These are phyloP conservation scores for Nomada ferruginata DNA, from an alignment of 2,888 invertebrate genomes.

Conservation along the genomic window DNA sequence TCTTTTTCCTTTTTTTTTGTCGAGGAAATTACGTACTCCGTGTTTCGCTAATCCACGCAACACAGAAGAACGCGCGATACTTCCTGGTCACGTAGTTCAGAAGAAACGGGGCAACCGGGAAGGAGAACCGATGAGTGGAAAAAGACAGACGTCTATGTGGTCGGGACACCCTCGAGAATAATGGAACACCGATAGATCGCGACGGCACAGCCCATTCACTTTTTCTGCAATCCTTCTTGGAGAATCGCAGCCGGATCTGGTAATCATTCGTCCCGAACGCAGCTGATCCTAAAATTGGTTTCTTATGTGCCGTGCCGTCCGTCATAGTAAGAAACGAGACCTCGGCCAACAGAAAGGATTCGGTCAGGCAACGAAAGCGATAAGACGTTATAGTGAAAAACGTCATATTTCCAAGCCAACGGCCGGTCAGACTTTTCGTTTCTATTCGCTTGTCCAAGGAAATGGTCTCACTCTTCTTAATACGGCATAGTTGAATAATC, in stretches of 20 bases:
- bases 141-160: slow-evolving; percentile 43
- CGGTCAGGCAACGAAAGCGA: slow-evolving; percentile 34
- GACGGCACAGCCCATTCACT: slow-evolving; percentile 41
- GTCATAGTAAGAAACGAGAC: slow-evolving; percentile 56
- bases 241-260: slow-evolving; percentile 62
- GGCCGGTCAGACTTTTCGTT: slow-evolving; percentile 28
- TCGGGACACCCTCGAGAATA: slow-evolving; percentile 60
- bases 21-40: slow-evolving; percentile 5
- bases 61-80: not conserved
- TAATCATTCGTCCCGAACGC: slow-evolving; percentile 68
- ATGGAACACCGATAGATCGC: slow-evolving; percentile 69
- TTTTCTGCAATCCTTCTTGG: slow-evolving; percentile 62
- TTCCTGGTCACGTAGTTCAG: slow-evolving; percentile 59
- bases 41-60: slow-evolving; percentile 33
- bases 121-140: not conserved
- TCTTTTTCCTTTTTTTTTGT: no score
- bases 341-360: slow-evolving; percentile 28
- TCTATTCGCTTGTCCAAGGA: not conserved
- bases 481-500: not conserved
- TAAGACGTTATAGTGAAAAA: slow-evolving; percentile 56
- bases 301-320: slow-evolving; percentile 62
- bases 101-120: slow-evolving; percentile 20
- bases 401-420: slow-evolving; percentile 59
- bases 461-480: not conserved
- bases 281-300: slow-evolving; percentile 71